Percentiles rank a stretch among this genome's conserved stretches.
Evolutionary conservation across 2,113 vertebrate species (phyloP).

Genomic region (Elachura formosa): DNA sequence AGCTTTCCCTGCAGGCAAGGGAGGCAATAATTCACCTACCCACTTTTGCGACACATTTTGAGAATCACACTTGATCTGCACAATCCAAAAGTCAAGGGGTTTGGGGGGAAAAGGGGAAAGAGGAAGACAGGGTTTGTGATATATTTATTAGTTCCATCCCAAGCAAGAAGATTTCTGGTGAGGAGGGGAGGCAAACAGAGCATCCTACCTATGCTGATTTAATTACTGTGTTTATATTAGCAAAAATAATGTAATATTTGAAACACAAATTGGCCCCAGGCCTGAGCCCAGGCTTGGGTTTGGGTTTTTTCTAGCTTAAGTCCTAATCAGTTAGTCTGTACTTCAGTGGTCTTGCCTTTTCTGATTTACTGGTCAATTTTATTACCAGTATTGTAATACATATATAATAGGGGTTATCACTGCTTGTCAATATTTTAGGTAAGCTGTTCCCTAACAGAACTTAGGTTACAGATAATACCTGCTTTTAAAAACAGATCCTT

Average conservation of each 20-base stretch:
- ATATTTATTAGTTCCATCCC: conserved; percentile 9
- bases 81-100: not conserved
- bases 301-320: not conserved
- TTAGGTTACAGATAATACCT: not conserved
- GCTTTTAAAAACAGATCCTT: not conserved
- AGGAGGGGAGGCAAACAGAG: not conserved
- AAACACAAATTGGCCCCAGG: not conserved
- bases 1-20: not conserved
- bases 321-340: not conserved
- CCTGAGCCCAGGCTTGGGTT: not conserved
- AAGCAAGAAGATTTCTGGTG: not conserved
- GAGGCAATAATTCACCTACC: not conserved
- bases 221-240: conserved; percentile 4
- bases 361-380: conserved; percentile 11
- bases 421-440: not conserved
- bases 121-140: not conserved
- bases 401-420: not conserved
- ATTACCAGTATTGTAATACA: not conserved
- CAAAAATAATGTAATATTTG: not conserved
- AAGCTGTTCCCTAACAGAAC: not conserved
- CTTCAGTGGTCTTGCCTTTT: not conserved
- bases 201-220: not conserved
- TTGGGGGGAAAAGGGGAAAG: not conserved
- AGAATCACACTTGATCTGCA: not conserved
- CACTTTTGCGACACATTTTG: not conserved